Evolutionary conservation across 2,888 invertebrate genomes (phyloP).

Genomic region (Oligia latruncula): DNA sequence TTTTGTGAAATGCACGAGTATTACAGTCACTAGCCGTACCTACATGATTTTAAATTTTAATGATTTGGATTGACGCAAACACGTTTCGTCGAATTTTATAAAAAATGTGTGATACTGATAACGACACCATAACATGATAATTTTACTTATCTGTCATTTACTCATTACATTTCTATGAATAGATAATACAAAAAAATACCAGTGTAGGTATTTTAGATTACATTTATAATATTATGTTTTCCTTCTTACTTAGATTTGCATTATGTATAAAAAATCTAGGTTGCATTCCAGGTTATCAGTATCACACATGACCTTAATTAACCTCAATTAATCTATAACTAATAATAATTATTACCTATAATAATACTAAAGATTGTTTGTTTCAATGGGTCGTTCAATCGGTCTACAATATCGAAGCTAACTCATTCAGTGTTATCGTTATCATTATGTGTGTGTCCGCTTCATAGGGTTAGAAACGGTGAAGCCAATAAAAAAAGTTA

Average conservation of each 20-base stretch:
- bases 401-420: neutral
- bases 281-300: neutral
- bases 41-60: constrained; percentile 40
- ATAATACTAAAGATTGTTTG: too few relatives aligned
- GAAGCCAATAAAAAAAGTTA: neutral
- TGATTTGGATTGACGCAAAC: constrained; percentile 43
- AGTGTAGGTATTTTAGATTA: constrained; percentile 17
- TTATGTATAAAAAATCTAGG: neutral
- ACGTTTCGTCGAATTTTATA: constrained; percentile 38
- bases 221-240: neutral
- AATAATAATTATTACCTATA: neutral
- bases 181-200: constrained; percentile 43
- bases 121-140: constrained; percentile 51
- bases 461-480: neutral
- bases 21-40: constrained; percentile 12
- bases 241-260: constrained; percentile 7
- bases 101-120: constrained; percentile 41
- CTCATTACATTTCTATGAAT: constrained; percentile 55
- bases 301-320: constrained; percentile 2
- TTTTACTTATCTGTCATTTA: constrained; percentile 54
- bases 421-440: neutral
- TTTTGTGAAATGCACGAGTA: constrained; percentile 33
- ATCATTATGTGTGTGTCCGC: neutral
- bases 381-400: neutral
- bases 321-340: neutral